Percentiles rank a stretch among this genome's conserved stretches.
phyloP scores from a whole-genome alignment of 2,888 invertebrate genomes.

The Ochropleura leucogaster region DNA sequence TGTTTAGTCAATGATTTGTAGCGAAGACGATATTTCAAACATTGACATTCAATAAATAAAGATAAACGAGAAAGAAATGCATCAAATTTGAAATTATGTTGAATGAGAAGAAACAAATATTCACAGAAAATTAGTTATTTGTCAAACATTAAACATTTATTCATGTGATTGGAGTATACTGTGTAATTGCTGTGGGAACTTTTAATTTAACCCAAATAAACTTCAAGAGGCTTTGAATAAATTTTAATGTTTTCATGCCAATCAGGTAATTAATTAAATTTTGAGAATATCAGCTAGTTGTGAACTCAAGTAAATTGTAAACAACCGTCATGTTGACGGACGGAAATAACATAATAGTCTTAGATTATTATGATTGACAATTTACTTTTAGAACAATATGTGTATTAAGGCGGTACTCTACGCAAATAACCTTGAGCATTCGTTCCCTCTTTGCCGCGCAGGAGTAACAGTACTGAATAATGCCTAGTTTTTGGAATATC shows the following conservation, averaged over 20 bases:
- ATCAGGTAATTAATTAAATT: constrained; percentile 41
- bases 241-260: constrained; percentile 52
- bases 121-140: constrained; percentile 42
- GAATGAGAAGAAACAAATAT: constrained; percentile 53
- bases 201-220: constrained; percentile 53
- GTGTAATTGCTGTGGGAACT: constrained; percentile 60
- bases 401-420: not conserved
- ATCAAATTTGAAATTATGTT: constrained; percentile 62
- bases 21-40: constrained; percentile 50
- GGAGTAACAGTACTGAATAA: too few species aligned
- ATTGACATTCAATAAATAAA: constrained; percentile 57
- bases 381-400: not conserved
- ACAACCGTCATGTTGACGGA: constrained; percentile 2
- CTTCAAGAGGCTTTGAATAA: constrained; percentile 49
- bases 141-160: constrained; percentile 52
- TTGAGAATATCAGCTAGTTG: constrained; percentile 26
- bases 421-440: too few species aligned
- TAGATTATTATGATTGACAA: not conserved
- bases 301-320: constrained; percentile 3
- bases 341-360: not conserved
- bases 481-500: too few species aligned
- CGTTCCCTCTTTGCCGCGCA: too few species aligned
- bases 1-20: constrained; percentile 62
- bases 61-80: constrained; percentile 52
- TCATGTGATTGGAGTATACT: constrained; percentile 47